Base-by-base conservation (phyloP, 2,888 invertebrate genomes). In the Sinodicranocentrus sp. region DNA sequence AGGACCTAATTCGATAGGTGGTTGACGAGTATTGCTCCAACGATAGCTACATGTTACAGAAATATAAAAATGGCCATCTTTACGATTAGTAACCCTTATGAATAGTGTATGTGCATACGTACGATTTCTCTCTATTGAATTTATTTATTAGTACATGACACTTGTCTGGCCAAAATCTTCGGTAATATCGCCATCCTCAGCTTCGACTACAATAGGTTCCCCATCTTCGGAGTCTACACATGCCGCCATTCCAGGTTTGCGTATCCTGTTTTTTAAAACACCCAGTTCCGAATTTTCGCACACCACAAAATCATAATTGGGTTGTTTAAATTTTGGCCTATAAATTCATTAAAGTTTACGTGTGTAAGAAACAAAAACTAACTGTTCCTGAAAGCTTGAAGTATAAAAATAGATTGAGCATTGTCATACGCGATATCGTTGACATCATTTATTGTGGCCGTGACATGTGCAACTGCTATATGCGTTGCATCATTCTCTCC, bases 1-100 rank as follows among this genome's bases (percentile, higher is more conserved):
- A 48, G 91, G 89, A 88, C 94, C 91, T 33, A 95, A 93, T 0
- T 17, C 61, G 8, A 85, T 39, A 1, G 85, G 82, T n/a, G 85
- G 85, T n/a, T 28, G 17, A 43, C 33, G n/a, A n/a, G 61, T 19
- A 1, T 13, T 19, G 19, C 72, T 73, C 84, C 84, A 85, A 13
- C 52, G 67, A 21, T 82, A 85, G 6, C 79, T 78, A 13, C 39
- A 39, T 39, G 13, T 39, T 39, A 39, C 5, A 13, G 39, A 8
- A 39, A 39, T 8, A 5, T 39, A 39, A 52, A 8, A 52, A 52
- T 17, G 5, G 1, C n/a, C n/a, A n/a, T n/a, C n/a, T n/a, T n/a
- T n/a, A 52, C 5, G 39, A 13, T 39, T 13, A 39, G 39, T 39
- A 8, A 52, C 17, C 1, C 8, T 19, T 52, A 52, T 3, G 52